Conservation (phyloP, 2,888 invertebrate genomes). For the Lepidochrysops patricia region DNA sequence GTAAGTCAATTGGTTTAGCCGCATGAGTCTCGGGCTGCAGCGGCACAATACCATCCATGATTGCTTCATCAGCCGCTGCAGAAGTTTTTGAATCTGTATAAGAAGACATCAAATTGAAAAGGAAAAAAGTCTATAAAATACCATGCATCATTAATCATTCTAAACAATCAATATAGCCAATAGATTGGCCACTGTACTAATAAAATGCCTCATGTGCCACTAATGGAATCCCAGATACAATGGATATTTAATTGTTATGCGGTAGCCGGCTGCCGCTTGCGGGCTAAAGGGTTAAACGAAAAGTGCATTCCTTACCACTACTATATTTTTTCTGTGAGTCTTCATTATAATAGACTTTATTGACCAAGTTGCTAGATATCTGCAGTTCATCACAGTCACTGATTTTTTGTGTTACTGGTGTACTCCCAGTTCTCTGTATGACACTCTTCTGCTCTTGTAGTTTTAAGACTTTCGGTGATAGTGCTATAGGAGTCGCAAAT, state of each 20-base stretch:
- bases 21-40: conserved; percentile 37
- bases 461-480: conserved; percentile 32
- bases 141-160: background rate
- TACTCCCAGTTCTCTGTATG: conserved; percentile 19
- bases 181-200: no score
- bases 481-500: conserved; percentile 26
- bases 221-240: no score
- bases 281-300: no score
- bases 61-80: conserved; percentile 31
- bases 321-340: conserved; percentile 34
- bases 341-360: conserved; percentile 27
- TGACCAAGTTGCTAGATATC: conserved; percentile 26
- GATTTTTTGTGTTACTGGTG: conserved; percentile 27
- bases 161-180: no score
- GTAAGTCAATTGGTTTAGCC: conserved; percentile 49
- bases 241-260: no score
- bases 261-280: no score
- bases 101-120: background rate
- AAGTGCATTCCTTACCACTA: conserved; percentile 22
- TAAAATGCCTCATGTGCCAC: no score
- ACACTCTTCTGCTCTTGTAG: conserved; percentile 26
- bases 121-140: background rate
- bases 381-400: conserved; percentile 28
- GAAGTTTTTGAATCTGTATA: conserved; percentile 36
- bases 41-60: conserved; percentile 61